Conservation (phyloP, 2,797 vertebrate species). For the Poliocrania exsul region DNA sequence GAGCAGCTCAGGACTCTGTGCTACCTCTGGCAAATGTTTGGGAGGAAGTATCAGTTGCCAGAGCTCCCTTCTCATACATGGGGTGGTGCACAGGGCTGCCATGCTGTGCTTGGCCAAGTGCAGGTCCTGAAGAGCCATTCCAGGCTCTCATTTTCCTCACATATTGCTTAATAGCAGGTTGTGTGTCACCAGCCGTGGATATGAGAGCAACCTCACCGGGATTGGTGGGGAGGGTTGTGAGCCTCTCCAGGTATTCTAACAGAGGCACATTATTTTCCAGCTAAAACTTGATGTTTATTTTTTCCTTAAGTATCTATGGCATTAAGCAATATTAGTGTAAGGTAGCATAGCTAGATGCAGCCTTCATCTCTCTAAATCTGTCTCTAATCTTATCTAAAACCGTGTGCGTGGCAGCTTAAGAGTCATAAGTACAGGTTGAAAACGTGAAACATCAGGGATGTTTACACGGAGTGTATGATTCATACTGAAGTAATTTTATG, state of each 20-base stretch:
- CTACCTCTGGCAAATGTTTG: accelerated
- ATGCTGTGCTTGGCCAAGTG: accelerated
- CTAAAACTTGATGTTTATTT: background rate
- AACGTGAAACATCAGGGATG: slow-evolving; percentile 3
- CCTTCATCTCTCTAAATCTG: background rate
- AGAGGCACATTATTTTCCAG: background rate
- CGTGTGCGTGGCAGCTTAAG: background rate
- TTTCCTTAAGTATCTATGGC: background rate
- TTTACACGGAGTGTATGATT: background rate
- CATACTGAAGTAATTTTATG: background rate
- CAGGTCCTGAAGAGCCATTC: background rate
- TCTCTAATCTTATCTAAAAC: background rate
- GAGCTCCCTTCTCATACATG: accelerated
- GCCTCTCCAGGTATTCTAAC: background rate
- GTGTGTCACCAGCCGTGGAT: background rate
- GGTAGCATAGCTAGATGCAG: background rate
- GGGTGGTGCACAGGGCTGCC: background rate
- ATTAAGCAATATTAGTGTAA: background rate
- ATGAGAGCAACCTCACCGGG: accelerated
- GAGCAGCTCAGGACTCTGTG: background rate
- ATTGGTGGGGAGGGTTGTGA: background rate
- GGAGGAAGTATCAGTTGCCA: background rate
- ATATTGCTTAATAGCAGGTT: background rate
- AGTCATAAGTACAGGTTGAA: background rate
- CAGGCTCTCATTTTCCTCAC: accelerated